Base-by-base conservation (phyloP, 2,888 invertebrate genomes). In the Himalopsyche japonica region DNA sequence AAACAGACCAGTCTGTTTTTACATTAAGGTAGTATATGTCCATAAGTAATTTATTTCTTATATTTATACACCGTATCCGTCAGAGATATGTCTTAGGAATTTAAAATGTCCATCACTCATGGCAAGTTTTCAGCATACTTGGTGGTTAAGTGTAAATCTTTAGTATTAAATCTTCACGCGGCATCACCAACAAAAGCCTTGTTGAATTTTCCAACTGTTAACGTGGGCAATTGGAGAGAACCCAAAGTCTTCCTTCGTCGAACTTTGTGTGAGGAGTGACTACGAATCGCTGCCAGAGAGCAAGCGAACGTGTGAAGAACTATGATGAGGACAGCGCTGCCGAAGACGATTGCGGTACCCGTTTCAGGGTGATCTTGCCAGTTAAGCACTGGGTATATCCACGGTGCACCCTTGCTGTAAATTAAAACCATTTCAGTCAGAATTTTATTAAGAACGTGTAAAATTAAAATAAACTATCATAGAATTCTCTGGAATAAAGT, bases 341-440 rank as follows among this genome's bases (percentile, higher is more conserved):
- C 93, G 0, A 93, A 88, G 78, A 94, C 93, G 77, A 95, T 92
- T 5, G 93, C 89, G 12, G 92, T 88, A 0, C 96, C 93, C 82
- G 89, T 88, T 6, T 93, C 92, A 0, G 96, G 95, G 0, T 88
- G 43, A 76, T 93, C 92, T 27, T 93, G 90, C 97, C 97, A 97
- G 90, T 97, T 94, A 88, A 97, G 90, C 88, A 96, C 93, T 76
- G 95, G 94, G 90, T 97, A 97, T 87, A 97, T 95, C 88, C 93
- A 94, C 76, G 90, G 90, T 70, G 57, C 81, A 47, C 76, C 86
- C n/a, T 80, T 81, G 18, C 85, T 87, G 84, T n/a, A 84, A 85
- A 24, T 8, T 27, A 18, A 80, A 81, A 49, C 8, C 18, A 30
- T 15, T 43, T 43, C 15, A 43, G 2, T 43, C 15, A 15, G 3